phyloP scores from a whole-genome alignment of 2,888 invertebrate genomes.

The Fissipunctia ypsillon region DNA sequence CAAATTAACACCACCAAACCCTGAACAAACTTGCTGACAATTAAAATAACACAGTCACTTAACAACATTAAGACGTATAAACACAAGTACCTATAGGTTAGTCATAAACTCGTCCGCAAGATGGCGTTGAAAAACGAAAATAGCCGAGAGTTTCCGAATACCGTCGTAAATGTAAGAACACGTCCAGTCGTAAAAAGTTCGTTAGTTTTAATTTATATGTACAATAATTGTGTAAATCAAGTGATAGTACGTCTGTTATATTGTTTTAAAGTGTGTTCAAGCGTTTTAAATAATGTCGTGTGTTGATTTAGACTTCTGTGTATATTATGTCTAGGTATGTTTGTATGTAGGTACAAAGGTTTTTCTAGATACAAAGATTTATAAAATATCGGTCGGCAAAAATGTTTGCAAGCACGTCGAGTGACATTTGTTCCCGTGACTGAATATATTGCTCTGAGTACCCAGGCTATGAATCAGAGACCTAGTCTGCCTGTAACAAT shows the following conservation, averaged over 20 bases:
- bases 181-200: conserved; percentile 79
- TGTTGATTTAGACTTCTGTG: conserved; percentile 44
- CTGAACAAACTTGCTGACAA: conserved; percentile 32
- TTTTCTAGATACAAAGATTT: conserved; percentile 27
- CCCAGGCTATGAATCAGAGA: conserved; percentile 35
- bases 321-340: conserved; percentile 14
- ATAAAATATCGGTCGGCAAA: conserved; percentile 1
- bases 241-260: conserved; percentile 52
- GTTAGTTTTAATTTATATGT: conserved; percentile 82
- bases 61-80: conserved; percentile 53
- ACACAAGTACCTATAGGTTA: conserved; percentile 37
- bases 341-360: neutral
- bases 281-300: conserved; percentile 62
- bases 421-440: conserved; percentile 16
- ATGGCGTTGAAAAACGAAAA: conserved; percentile 65
- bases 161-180: conserved; percentile 72
- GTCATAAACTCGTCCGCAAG: conserved; percentile 57
- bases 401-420: conserved; percentile 25
- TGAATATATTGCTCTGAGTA: conserved; percentile 30
- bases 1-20: conserved; percentile 20
- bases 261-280: conserved; percentile 68
- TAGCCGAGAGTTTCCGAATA: conserved; percentile 61
- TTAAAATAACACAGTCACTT: conserved; percentile 50
- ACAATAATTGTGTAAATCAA: conserved; percentile 80
- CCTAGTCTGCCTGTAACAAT: conserved; percentile 14